Conservation (phyloP, 1,140 invertebrate genomes). For the Drosophila sturtevanti region DNA sequence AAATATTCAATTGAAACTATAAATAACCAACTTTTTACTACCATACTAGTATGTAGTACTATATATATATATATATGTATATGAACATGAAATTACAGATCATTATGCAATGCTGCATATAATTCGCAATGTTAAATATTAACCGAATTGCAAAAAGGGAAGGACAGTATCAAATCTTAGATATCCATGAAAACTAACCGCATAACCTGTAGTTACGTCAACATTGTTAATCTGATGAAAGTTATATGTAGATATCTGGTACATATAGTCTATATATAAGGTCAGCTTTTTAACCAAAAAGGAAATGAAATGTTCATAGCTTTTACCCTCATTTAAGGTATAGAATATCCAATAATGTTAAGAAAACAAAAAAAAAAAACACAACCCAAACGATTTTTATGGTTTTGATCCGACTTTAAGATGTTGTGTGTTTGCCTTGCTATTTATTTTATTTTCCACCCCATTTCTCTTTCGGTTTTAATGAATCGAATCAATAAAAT, state of each 20-base stretch:
- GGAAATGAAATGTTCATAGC: background rate
- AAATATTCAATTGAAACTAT: no score
- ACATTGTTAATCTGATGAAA: background rate
- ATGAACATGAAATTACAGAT: no score
- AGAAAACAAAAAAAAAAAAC: constrained; percentile 17
- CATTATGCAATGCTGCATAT: no score
- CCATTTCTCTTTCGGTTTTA: background rate
- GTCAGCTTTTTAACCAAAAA: background rate
- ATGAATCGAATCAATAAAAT: constrained; percentile 25
- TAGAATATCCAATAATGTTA: background rate
- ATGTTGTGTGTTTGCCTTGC: background rate
- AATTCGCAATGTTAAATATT: no score
- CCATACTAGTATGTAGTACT: no score
- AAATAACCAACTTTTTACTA: no score
- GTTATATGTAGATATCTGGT: background rate
- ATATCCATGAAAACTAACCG: background rate
- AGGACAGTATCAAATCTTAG: no score
- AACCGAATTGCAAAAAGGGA: no score
- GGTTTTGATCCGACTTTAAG: background rate
- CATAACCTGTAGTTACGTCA: background rate
- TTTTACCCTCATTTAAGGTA: background rate
- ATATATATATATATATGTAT: no score
- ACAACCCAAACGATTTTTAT: constrained; percentile 6
- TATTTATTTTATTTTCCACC: background rate
- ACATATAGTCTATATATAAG: background rate